Evolutionary conservation across 2,113 vertebrate genomes (phyloP).

Genomic region (Pelvicachromis taeniatus): DNA sequence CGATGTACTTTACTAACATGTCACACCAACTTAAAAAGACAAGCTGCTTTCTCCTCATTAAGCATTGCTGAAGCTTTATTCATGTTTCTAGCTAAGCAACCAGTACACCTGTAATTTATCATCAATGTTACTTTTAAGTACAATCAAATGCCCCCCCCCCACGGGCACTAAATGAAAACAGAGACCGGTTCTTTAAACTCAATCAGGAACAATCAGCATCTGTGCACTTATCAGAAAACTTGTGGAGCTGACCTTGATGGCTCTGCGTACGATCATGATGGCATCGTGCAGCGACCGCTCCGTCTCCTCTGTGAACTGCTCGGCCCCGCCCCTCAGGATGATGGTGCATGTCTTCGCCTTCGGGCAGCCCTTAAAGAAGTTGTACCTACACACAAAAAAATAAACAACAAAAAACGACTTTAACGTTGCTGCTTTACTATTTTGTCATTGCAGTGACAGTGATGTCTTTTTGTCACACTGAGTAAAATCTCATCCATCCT

Average conservation of each 20-base stretch:
- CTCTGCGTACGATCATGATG: conserved; percentile 97
- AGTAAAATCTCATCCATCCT: not conserved
- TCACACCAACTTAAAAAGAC: not conserved
- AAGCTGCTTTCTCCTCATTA: not conserved
- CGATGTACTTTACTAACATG: no score
- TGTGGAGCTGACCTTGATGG: conserved; percentile 83
- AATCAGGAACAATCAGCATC: not conserved
- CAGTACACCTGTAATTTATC: rapidly evolving
- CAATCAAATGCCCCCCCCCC: not conserved
- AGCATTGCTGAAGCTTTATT: not conserved
- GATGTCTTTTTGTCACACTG: not conserved
- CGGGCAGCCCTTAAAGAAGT: conserved; percentile 93
- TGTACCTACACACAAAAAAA: conserved; percentile 77
- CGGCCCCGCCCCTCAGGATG: conserved; percentile 89
- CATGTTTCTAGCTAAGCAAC: not conserved
- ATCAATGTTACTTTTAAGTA: not conserved
- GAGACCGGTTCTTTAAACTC: not conserved
- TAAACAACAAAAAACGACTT: not conserved
- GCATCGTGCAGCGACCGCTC: conserved; percentile 95
- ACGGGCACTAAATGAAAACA: not conserved
- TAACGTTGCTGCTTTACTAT: not conserved
- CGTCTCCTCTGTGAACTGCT: conserved; percentile 98
- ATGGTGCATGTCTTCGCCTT: conserved; percentile 95
- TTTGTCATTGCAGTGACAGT: not conserved
- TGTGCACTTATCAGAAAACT: not conserved